Evolutionary conservation across 2,888 invertebrate genomes (phyloP).

Genomic region (Eupeodes latifasciatus): DNA sequence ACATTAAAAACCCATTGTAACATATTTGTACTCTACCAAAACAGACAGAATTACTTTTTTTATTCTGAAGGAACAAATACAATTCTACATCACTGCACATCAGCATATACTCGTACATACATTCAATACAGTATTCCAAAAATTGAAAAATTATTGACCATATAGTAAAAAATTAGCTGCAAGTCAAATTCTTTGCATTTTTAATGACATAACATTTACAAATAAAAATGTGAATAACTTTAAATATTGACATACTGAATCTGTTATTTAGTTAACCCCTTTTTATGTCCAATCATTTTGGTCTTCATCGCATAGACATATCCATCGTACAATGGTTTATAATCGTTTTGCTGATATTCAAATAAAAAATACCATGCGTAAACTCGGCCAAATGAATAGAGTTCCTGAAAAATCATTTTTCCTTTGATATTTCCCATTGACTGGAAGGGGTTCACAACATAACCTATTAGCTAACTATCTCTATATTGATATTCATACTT

Average conservation of each 20-base stretch:
- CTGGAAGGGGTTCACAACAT: conserved; percentile 19
- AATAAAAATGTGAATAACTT: neutral
- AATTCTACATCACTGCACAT: too few relatives aligned
- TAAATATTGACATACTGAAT: neutral
- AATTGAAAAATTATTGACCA: neutral
- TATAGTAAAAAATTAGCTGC: neutral
- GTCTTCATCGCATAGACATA: neutral
- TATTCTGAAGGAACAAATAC: too few relatives aligned
- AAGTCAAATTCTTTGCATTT: neutral
- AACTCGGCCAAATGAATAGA: neutral
- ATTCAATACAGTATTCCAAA: too few relatives aligned
- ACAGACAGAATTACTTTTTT: too few relatives aligned
- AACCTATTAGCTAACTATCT: conserved; percentile 29
- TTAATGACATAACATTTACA: neutral
- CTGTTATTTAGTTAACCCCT: neutral
- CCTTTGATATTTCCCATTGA: neutral
- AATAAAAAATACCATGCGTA: conserved; percentile 44
- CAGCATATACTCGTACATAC: too few relatives aligned
- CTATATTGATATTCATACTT: neutral
- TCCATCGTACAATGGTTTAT: conserved; percentile 17
- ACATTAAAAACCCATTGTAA: too few relatives aligned
- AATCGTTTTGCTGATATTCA: conserved; percentile 45
- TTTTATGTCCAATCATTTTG: conserved; percentile 29
- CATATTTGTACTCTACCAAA: too few relatives aligned
- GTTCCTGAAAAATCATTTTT: neutral